Evolutionary conservation across 2,797 vertebrate genomes (phyloP).

Genomic region (Tapirus indicus): DNA sequence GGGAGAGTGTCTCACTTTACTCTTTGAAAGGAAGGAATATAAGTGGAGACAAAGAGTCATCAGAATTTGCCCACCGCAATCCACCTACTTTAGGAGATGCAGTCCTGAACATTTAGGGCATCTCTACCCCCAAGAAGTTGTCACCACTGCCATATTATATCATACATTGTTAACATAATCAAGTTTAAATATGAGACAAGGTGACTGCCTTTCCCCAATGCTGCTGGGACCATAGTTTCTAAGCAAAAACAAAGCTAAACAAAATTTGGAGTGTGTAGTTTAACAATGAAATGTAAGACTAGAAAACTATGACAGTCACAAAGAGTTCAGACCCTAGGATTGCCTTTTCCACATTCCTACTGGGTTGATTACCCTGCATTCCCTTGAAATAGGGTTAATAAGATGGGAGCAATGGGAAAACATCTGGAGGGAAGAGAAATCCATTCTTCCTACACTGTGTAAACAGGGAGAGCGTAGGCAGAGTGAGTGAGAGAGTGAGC

Average conservation of each 20-base stretch:
- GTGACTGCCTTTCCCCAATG: not conserved
- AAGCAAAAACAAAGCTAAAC: not conserved
- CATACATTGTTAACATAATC: too few relatives aligned
- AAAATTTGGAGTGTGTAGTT: not conserved
- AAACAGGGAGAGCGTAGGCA: not conserved
- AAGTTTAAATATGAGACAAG: not conserved
- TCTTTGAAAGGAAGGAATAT: not conserved
- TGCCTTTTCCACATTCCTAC: not conserved
- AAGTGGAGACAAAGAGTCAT: not conserved
- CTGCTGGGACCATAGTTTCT: not conserved
- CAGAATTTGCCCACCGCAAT: not conserved
- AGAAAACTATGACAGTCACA: not conserved
- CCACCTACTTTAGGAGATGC: not conserved
- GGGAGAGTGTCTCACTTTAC: not conserved
- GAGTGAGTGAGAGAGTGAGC: not conserved
- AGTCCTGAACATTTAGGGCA: not conserved
- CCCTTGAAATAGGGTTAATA: not conserved
- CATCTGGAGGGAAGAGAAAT: not conserved
- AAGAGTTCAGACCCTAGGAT: too few relatives aligned
- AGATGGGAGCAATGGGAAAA: not conserved
- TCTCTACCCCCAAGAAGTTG: not conserved
- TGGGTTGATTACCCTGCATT: rapidly evolving
- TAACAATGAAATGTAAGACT: not conserved
- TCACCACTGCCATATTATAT: not conserved
- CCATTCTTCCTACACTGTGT: not conserved